Evolutionary conservation across 2,888 invertebrate genomes (phyloP).

Genomic region (Caenorhabditis sp.): DNA sequence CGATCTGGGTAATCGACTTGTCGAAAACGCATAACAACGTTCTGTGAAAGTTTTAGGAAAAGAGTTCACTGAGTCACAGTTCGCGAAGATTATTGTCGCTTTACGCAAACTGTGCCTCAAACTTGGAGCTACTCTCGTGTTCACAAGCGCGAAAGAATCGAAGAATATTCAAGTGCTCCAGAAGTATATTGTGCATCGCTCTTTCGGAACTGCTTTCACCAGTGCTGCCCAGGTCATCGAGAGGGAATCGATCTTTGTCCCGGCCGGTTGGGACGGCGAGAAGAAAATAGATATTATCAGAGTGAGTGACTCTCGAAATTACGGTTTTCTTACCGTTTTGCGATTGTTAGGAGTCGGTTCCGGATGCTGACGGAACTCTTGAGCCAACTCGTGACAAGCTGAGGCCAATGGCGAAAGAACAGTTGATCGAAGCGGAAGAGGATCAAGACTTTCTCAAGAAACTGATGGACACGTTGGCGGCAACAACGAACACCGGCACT

Average conservation of each 20-base stretch:
- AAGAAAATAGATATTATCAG: constrained; percentile 70
- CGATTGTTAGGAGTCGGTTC: constrained; percentile 55
- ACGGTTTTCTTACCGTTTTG: not conserved
- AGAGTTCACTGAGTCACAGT: constrained; percentile 65
- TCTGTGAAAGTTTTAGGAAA: constrained; percentile 46
- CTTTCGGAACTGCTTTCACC: constrained; percentile 75
- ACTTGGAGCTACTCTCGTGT: constrained; percentile 75
- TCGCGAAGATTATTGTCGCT: constrained; percentile 72
- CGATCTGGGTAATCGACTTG: constrained; percentile 63
- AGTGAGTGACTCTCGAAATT: constrained; percentile 4
- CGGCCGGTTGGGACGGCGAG: constrained; percentile 77
- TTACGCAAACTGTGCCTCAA: constrained; percentile 74
- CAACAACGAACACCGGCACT: constrained; percentile 24
- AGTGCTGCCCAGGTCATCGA: constrained; percentile 75
- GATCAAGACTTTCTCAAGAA: constrained; percentile 62
- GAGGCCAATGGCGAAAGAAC: constrained; percentile 55
- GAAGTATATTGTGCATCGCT: constrained; percentile 77
- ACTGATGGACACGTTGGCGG: constrained; percentile 25
- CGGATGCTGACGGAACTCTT: constrained; percentile 62
- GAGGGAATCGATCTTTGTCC: constrained; percentile 74
- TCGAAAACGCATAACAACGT: no score
- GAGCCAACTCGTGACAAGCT: constrained; percentile 68
- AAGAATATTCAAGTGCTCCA: constrained; percentile 69
- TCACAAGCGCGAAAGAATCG: constrained; percentile 61
- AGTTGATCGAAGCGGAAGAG: constrained; percentile 70